Evolutionary conservation across 2,113 vertebrate species (phyloP).

Genomic region (Mungos mungo): DNA sequence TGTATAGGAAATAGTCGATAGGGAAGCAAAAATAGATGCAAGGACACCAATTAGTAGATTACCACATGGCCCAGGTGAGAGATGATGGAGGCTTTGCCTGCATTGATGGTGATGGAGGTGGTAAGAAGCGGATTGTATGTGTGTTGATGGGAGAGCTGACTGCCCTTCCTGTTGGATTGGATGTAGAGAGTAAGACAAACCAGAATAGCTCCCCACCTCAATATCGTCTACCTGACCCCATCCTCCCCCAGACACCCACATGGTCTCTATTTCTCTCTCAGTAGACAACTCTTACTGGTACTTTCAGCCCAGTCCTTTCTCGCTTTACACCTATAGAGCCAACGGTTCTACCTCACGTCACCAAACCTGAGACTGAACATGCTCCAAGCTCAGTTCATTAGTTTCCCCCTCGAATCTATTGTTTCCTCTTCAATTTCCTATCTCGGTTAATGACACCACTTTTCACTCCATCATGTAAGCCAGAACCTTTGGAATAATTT

Average conservation of each 20-base stretch:
- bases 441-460: background rate
- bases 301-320: background rate
- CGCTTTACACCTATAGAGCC: background rate
- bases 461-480: background rate
- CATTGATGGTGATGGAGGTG: no score
- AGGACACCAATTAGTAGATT: background rate
- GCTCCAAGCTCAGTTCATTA: background rate
- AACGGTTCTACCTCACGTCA: background rate
- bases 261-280: background rate
- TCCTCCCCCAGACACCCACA: background rate
- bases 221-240: accelerated
- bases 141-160: background rate
- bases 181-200: no score
- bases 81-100: background rate
- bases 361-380: background rate
- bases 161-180: background rate
- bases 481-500: background rate
- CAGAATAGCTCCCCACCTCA: background rate
- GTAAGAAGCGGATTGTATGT: background rate
- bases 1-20: background rate
- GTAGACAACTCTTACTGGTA: background rate
- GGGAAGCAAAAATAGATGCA: background rate
- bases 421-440: conserved; percentile 9
- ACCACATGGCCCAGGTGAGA: background rate
- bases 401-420: background rate